A percentile compares a stretch with the other conserved stretches of the same genome.
Conservation (phyloP, 2,113 vertebrate genomes). For the Onychorhynchus coronatus region DNA sequence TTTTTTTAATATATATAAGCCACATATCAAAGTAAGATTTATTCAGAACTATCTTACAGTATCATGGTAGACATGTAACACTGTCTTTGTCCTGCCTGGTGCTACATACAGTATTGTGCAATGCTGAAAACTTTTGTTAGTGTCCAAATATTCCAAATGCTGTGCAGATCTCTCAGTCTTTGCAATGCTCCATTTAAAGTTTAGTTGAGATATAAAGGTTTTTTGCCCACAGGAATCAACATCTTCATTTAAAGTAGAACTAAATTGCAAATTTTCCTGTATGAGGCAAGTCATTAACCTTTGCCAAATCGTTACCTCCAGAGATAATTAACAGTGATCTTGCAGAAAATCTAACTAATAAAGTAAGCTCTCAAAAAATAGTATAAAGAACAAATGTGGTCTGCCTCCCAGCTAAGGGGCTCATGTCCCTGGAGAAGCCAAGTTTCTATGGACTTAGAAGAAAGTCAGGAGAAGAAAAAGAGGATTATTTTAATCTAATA, state of each 20-base stretch:
- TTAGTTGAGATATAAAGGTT: neutral
- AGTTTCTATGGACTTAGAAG: neutral
- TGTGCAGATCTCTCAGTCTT: neutral
- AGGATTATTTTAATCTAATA: neutral
- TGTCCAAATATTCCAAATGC: neutral
- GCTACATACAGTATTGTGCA: neutral
- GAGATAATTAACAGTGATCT: constrained; percentile 67
- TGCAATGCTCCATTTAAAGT: neutral
- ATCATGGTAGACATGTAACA: neutral
- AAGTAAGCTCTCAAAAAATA: constrained; percentile 50
- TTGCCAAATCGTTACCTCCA: constrained; percentile 63
- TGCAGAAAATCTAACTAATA: constrained; percentile 50
- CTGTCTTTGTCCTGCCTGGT: neutral
- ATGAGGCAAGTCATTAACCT: constrained; percentile 65
- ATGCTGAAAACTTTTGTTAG: neutral
- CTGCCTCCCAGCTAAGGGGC: neutral
- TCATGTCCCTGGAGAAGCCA: neutral
- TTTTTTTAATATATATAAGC: neutral
- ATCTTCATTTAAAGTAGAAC: constrained; percentile 59
- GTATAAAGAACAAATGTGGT: neutral
- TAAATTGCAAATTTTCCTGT: constrained; percentile 46
- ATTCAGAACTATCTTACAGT: neutral
- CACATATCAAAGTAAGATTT: neutral
- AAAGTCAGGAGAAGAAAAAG: neutral
- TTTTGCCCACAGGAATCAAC: constrained; percentile 32